Evolutionary conservation across 2,888 invertebrate genomes (phyloP).

Genomic region (Luperina testacea): DNA sequence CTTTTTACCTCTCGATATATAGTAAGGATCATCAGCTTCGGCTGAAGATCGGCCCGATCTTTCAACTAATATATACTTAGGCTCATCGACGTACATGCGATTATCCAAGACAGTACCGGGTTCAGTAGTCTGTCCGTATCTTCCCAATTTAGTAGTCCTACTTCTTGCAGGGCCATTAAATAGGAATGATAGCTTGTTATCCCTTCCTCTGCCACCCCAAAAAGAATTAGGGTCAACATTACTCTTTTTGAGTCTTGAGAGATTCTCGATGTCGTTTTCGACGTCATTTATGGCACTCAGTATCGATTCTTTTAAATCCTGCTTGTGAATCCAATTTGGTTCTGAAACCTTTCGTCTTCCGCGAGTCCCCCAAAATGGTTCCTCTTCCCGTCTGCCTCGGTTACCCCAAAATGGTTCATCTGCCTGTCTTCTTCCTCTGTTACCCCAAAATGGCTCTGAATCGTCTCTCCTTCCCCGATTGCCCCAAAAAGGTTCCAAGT

Average conservation of each 20-base stretch:
- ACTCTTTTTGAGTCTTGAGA: slow-evolving; percentile 74
- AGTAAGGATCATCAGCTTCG: slow-evolving; percentile 83
- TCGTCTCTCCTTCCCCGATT: slow-evolving; percentile 73
- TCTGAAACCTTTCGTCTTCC: slow-evolving; percentile 76
- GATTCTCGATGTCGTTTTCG: slow-evolving; percentile 75
- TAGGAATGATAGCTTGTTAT: slow-evolving; percentile 75
- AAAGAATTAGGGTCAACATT: slow-evolving; percentile 67
- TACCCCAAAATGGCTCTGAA: slow-evolving; percentile 77
- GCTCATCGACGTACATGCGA: slow-evolving; percentile 88
- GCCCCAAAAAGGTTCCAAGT: slow-evolving; percentile 78
- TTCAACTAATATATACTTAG: slow-evolving; percentile 88
- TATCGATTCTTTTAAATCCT: slow-evolving; percentile 76
- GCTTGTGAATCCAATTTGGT: slow-evolving; percentile 74
- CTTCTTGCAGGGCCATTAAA: slow-evolving; percentile 70
- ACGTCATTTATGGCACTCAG: slow-evolving; percentile 75
- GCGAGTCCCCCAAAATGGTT: slow-evolving; percentile 88
- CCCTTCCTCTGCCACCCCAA: slow-evolving; percentile 77
- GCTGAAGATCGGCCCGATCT: slow-evolving; percentile 84
- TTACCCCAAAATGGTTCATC: slow-evolving; percentile 87
- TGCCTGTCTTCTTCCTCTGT: slow-evolving; percentile 77
- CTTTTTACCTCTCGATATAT: slow-evolving; percentile 84
- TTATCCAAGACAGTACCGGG: slow-evolving; percentile 80
- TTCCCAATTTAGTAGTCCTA: slow-evolving; percentile 50
- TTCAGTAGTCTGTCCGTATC: slow-evolving; percentile 67
- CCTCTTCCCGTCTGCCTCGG: slow-evolving; percentile 77